phyloP scores from a whole-genome alignment of 2,888 invertebrate species.

The Pterobdella sp. region DNA sequence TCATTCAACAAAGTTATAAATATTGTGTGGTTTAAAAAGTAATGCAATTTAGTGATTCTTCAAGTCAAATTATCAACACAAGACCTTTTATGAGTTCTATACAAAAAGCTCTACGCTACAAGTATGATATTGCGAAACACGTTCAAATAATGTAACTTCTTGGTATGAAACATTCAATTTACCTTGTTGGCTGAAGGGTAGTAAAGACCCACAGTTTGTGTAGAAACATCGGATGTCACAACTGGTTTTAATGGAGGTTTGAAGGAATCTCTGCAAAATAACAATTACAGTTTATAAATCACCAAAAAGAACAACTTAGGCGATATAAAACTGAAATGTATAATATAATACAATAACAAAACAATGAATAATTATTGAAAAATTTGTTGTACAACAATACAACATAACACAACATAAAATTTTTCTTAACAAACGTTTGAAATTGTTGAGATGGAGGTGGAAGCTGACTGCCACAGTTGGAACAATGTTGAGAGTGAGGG shows the following conservation, averaged over 20 bases:
- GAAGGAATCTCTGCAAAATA: too few relatives aligned
- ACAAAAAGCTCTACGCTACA: background rate
- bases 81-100: background rate
- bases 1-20: background rate
- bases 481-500: conserved; percentile 45
- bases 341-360: too few relatives aligned
- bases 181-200: conserved; percentile 49
- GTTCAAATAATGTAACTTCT: background rate
- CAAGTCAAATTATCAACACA: too few relatives aligned
- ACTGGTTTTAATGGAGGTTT: conserved; percentile 34
- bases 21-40: background rate
- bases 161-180: conserved; percentile 38
- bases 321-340: too few relatives aligned
- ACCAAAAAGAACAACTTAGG: too few relatives aligned
- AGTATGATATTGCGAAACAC: background rate
- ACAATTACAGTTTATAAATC: too few relatives aligned
- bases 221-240: conserved; percentile 39
- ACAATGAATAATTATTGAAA: too few relatives aligned
- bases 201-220: conserved; percentile 51
- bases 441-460: conserved; percentile 41
- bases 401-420: too few relatives aligned
- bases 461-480: conserved; percentile 44
- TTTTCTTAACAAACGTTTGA: too few relatives aligned
- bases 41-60: background rate
- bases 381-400: too few relatives aligned